A percentile compares a stretch with the other conserved stretches of the same genome.
These are phyloP conservation scores for Dicerorhinus sumatrensis DNA, from an alignment of 2,113 vertebrate species.

Conservation along the genomic window DNA sequence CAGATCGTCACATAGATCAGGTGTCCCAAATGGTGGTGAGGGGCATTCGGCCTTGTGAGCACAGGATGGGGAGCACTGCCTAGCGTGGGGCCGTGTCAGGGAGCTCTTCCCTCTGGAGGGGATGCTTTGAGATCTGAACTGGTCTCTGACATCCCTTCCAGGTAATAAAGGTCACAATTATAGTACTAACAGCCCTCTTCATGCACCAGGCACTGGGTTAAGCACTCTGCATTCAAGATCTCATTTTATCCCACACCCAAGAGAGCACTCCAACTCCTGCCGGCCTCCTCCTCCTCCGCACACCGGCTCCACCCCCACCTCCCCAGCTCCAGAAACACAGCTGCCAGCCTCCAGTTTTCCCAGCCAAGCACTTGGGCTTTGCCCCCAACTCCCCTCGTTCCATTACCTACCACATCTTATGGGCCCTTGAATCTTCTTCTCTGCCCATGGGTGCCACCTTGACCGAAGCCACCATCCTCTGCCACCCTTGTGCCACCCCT, in stretches of 20 bases:
- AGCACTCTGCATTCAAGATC: not conserved
- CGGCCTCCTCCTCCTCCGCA: not conserved
- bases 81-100: accelerated
- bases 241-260: not conserved
- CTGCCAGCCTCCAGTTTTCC: not conserved
- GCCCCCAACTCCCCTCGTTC: not conserved
- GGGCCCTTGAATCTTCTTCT: not conserved
- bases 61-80: accelerated
- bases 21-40: not conserved
- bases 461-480: not conserved
- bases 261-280: no score
- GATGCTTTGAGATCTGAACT: not conserved
- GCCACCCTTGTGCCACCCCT: not conserved
- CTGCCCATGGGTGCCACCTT: not conserved
- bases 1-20: not conserved
- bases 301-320: no score
- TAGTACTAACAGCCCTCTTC: not conserved
- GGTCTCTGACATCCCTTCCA: not conserved
- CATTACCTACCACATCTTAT: not conserved
- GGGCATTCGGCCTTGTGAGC: accelerated
- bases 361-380: not conserved
- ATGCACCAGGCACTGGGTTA: not conserved
- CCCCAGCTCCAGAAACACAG: not conserved
- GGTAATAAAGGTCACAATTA: not conserved
- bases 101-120: not conserved